Evolutionary conservation across 1,140 invertebrate species (phyloP), one percentile per base, ranked within the genome.

Genomic region (Tetraneura akinire): DNA sequence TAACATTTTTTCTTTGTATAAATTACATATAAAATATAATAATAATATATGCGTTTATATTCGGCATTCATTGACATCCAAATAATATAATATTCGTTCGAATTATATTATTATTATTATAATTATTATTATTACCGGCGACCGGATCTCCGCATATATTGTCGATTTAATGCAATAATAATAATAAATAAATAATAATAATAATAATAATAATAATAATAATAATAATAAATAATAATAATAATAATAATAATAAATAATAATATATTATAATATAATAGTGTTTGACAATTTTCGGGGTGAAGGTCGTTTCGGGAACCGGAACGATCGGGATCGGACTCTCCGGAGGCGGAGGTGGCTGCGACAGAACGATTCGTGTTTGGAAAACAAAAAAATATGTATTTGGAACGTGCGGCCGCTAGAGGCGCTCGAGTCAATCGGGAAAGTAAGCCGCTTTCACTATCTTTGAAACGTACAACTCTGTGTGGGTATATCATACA

Each of bases 401-500:
- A 78, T 78, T 37, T 78, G 37, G 74, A 78, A 78, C 74, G 42
- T 26, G 11, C 37, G 14, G 74, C 74, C 74, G 74, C 74, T 78
- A 47, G 74, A 78, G 74, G 74, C 74, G 74, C 74, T 78, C 53
- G 16, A 60, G 74, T 78, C 74, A 29, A n/a, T 14, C 68, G 74
- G 55, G 55, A 78, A 78, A 78, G 74, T 78, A 78, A 78, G 55
- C 37, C 74, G 74, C 74, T 78, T 78, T 78, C 74, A 78, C 74
- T 78, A 45, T 78, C 74, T 78, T 78, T 37, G 37, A 55, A 23
- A 55, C 23, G 74, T 62, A 5, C 16, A 1, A 5, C 4, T 14
- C n/a, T n/a, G 37, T 32, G 66, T 45, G 29, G 11, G 21, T 57
- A 57, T 57, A 47, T 23, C 16, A 1, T 62, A 60, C 13, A 14